Evolutionary conservation across 2,113 vertebrate species (phyloP).

Genomic region (Sigmodon hispidus): DNA sequence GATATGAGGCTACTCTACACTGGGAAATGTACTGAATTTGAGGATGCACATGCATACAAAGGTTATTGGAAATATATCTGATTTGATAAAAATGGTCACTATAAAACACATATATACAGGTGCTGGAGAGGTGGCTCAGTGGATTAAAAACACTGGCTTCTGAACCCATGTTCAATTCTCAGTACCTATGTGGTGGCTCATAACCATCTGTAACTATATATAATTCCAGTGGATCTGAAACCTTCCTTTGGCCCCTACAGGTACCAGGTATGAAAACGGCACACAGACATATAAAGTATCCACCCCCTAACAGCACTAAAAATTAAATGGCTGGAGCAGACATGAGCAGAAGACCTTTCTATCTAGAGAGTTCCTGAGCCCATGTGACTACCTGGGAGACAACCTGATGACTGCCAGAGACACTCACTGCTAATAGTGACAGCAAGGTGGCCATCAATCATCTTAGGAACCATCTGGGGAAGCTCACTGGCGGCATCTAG

Average conservation of each 20-base stretch:
- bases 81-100: not conserved
- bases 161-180: not conserved
- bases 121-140: not conserved
- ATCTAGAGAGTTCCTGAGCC: accelerated
- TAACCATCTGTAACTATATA: not conserved
- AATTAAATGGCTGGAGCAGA: not conserved
- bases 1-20: not conserved
- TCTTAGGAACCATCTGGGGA: accelerated
- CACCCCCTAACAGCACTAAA: not conserved
- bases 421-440: accelerated
- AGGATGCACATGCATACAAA: accelerated
- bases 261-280: not conserved
- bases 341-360: accelerated
- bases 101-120: not conserved
- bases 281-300: no score
- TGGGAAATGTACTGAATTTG: not conserved
- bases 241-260: not conserved
- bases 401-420: accelerated
- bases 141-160: not conserved
- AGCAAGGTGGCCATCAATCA: accelerated
- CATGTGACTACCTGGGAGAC: accelerated
- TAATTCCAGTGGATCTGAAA: not conserved
- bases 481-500: accelerated
- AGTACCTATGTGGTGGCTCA: not conserved
- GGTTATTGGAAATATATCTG: accelerated